phyloP scores from a whole-genome alignment of 2,888 invertebrate species.

The Torymus aiolomorphi region DNA sequence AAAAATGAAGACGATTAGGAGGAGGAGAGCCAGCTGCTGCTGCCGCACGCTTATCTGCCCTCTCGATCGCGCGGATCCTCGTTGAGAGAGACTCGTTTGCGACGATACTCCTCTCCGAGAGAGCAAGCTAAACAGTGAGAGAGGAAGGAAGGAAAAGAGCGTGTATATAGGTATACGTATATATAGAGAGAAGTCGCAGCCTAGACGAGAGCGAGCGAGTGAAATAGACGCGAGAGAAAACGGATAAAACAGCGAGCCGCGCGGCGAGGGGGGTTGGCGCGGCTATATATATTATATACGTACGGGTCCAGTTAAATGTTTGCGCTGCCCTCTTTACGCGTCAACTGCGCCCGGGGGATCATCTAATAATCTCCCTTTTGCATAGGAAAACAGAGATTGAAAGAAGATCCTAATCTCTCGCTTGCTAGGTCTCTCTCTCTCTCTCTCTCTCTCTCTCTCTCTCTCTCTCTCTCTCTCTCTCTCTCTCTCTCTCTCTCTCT shows the following conservation, averaged over 20 bases:
- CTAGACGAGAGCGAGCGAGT: slow-evolving; percentile 31
- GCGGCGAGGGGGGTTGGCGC: not conserved
- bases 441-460: too few relatives aligned
- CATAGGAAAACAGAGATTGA: slow-evolving; percentile 42
- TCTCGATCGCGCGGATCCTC: slow-evolving; percentile 35
- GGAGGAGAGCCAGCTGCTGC: slow-evolving; percentile 33
- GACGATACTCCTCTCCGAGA: not conserved
- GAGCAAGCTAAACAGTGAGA: not conserved
- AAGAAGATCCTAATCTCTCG: slow-evolving; percentile 47
- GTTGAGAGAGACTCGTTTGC: too few relatives aligned
- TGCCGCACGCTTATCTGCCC: slow-evolving; percentile 23
- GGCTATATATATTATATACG: slow-evolving; percentile 20
- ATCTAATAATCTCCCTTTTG: slow-evolving; percentile 55
- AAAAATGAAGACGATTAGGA: slow-evolving; percentile 59
- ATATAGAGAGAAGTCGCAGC: too few relatives aligned
- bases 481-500: too few relatives aligned
- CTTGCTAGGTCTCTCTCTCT: too few relatives aligned
- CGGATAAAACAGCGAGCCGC: too few relatives aligned
- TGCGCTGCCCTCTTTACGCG: slow-evolving; percentile 58
- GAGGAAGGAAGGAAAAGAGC: not conserved
- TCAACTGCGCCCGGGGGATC: slow-evolving; percentile 55
- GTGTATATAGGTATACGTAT: too few relatives aligned
- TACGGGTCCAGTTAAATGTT: slow-evolving; percentile 53
- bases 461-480: too few relatives aligned
- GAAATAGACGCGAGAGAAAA: slow-evolving; percentile 22